phyloP scores from a whole-genome alignment of 2,113 vertebrate species.

The Protomyctophum bolini region DNA sequence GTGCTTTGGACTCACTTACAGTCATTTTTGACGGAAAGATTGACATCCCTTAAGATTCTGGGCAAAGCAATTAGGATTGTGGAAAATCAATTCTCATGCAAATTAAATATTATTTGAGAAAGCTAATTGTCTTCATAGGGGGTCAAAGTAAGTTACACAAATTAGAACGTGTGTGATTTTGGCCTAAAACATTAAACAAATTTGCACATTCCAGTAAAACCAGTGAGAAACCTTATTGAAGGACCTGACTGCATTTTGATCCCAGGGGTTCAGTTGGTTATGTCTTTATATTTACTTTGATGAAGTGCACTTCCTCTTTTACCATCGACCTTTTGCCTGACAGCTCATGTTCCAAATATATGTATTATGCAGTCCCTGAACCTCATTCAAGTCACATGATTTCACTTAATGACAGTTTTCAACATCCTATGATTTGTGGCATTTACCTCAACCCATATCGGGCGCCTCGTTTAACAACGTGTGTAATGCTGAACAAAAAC shows the following conservation, averaged over 20 bases:
- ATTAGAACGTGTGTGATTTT: conserved; percentile 11
- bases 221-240: not conserved
- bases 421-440: conserved; percentile 9
- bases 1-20: conserved; percentile 44
- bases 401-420: conserved; percentile 14
- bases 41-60: conserved; percentile 57
- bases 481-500: not conserved
- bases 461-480: not conserved
- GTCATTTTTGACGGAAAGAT: conserved; percentile 69
- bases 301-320: not conserved
- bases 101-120: conserved; percentile 41
- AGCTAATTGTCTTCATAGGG: conserved; percentile 25
- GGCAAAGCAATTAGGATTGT: conserved; percentile 41
- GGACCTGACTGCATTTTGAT: not conserved
- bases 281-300: conserved; percentile 18
- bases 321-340: not conserved
- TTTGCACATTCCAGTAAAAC: conserved; percentile 2
- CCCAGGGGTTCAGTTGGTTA: not conserved
- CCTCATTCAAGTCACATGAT: conserved; percentile 20
- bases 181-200: not conserved
- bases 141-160: conserved; percentile 56
- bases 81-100: conserved; percentile 69
- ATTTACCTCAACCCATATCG: conserved; percentile 12
- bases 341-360: conserved; percentile 16
- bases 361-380: not conserved